Evolutionary conservation across 1,140 invertebrate species (phyloP), one percentile per base, ranked within the genome.

Genomic region (Cepaea nemoralis): DNA sequence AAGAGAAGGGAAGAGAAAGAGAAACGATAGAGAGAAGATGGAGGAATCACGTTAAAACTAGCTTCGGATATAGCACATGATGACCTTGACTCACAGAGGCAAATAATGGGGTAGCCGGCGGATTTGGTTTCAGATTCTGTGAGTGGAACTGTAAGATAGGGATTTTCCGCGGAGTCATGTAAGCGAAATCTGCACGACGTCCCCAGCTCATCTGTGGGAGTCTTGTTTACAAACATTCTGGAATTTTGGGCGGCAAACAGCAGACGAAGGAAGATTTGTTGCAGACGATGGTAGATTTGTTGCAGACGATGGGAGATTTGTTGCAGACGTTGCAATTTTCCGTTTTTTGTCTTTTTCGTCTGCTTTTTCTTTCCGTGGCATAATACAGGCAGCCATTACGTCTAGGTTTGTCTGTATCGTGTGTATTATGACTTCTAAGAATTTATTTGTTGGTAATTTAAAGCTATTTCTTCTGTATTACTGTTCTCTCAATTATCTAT

Each of bases 401-500:
- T n/a, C n/a, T n/a, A n/a, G n/a, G n/a, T n/a, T n/a, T n/a, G n/a
- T n/a, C n/a, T n/a, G n/a, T n/a, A n/a, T n/a, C n/a, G n/a, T n/a
- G n/a, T n/a, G n/a, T n/a, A n/a, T n/a, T n/a, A n/a, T n/a, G n/a
- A n/a, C n/a, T n/a, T n/a, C n/a, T n/a, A n/a, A n/a, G n/a, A n/a
- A n/a, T n/a, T n/a, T n/a, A n/a, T n/a, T n/a, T n/a, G n/a, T n/a
- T n/a, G n/a, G n/a, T n/a, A n/a, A n/a, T n/a, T n/a, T n/a, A n/a
- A n/a, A n/a, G n/a, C n/a, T n/a, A n/a, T n/a, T n/a, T n/a, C n/a
- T n/a, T n/a, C n/a, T n/a, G n/a, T n/a, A n/a, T n/a, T n/a, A n/a
- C n/a, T n/a, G n/a, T n/a, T n/a, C n/a, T n/a, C n/a, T 6, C n/a
- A 66, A 12, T n/a, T 66, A 66, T 66, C 59, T 66, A 66, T 31